Conservation (phyloP, 2,888 invertebrate genomes). For the Eudasyphora cyanicolor region DNA sequence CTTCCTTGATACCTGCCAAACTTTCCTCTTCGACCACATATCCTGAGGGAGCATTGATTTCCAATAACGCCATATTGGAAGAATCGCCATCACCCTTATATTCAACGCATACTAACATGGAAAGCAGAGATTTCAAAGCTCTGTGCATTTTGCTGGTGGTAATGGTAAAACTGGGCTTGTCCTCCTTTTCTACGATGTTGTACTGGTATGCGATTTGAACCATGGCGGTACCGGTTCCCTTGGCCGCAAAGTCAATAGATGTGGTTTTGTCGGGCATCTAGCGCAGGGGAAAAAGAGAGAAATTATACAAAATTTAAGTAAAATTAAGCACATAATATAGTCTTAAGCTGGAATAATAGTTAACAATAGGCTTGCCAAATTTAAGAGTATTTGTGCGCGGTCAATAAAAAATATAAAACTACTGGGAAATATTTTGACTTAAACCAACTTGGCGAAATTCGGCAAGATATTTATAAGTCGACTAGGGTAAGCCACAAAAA, state of each 20-base stretch:
- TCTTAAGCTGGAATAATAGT: too few species aligned
- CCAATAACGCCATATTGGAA: slow-evolving; percentile 95
- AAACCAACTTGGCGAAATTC: too few species aligned
- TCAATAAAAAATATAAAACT: too few species aligned
- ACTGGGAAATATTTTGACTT: too few species aligned
- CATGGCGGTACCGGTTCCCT: slow-evolving; percentile 89
- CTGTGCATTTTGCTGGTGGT: slow-evolving; percentile 89
- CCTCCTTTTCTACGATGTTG: slow-evolving; percentile 91
- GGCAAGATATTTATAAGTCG: too few species aligned
- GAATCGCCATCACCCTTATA: slow-evolving; percentile 81
- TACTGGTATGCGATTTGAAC: slow-evolving; percentile 90
- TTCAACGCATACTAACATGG: slow-evolving; percentile 90
- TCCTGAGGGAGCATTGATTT: slow-evolving; percentile 93
- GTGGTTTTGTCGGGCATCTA: slow-evolving; percentile 80
- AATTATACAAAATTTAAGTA: too few species aligned
- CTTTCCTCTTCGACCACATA: slow-evolving; percentile 90
- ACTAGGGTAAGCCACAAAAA: too few species aligned
- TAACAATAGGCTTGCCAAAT: too few species aligned
- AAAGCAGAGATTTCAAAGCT: slow-evolving; percentile 85
- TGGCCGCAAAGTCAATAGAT: slow-evolving; percentile 86
- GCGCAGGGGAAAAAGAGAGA: too few species aligned
- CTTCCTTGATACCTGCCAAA: slow-evolving; percentile 83
- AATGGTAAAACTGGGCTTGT: slow-evolving; percentile 92
- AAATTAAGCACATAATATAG: too few species aligned
- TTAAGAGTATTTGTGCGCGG: too few species aligned